Percentiles rank a stretch among this genome's conserved stretches.
phyloP scores from a whole-genome alignment of 1,140 invertebrate species.

The Pseudomyrmex concolor region DNA sequence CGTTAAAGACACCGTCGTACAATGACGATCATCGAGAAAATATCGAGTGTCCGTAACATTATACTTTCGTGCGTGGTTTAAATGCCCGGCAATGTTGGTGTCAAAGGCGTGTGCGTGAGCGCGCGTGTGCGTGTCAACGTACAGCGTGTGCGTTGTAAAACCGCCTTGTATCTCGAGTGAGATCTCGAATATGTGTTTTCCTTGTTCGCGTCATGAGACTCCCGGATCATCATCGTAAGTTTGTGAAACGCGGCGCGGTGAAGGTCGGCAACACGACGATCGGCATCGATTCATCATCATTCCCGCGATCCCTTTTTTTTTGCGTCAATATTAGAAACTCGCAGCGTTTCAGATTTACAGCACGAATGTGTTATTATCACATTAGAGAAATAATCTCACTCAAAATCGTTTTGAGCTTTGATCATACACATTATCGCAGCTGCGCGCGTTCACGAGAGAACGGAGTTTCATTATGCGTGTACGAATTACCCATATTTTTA shows the following conservation, averaged over 20 bases:
- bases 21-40: constrained; percentile 84
- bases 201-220: not conserved
- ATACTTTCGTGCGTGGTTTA: constrained; percentile 81
- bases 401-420: not conserved
- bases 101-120: constrained; percentile 10
- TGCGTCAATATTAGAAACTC: not conserved
- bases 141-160: constrained; percentile 13
- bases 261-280: not conserved
- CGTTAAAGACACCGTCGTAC: constrained; percentile 75
- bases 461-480: not conserved
- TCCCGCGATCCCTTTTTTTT: not conserved
- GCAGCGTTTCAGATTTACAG: not conserved
- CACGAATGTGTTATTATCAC: not conserved
- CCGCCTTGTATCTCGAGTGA: constrained; percentile 4
- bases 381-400: not conserved
- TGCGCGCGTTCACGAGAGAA: not conserved
- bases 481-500: not conserved
- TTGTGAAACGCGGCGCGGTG: not conserved
- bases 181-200: constrained; percentile 14
- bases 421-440: not conserved
- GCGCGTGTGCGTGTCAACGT: constrained; percentile 39
- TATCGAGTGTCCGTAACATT: constrained; percentile 84
- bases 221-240: constrained; percentile 41
- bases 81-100: constrained; percentile 73
- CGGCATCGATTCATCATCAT: not conserved